Evolutionary conservation across 2,797 vertebrate genomes (phyloP).

Genomic region (Fratercula arctica): DNA sequence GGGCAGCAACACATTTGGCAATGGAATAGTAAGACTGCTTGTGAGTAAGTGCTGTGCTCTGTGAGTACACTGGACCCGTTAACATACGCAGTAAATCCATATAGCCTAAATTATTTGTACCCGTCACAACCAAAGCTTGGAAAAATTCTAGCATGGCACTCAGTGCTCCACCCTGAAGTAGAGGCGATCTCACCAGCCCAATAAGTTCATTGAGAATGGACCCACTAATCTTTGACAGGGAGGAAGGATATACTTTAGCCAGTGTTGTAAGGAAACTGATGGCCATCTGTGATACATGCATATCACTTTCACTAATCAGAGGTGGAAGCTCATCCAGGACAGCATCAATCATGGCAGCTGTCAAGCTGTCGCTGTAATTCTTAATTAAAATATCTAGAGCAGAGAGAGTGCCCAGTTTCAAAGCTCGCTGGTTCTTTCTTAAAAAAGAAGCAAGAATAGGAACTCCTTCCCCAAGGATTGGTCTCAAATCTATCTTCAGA

Average conservation of each 20-base stretch:
- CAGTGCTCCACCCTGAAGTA: conserved; percentile 96
- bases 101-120: conserved; percentile 91
- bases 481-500: conserved; percentile 92
- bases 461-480: conserved; percentile 92
- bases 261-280: conserved; percentile 97
- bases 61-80: conserved; percentile 95
- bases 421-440: conserved; percentile 95
- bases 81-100: conserved; percentile 98
- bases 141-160: conserved; percentile 98
- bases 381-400: conserved; percentile 95
- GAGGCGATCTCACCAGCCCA: conserved; percentile 91
- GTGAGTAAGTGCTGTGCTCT: conserved; percentile 93
- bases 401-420: conserved; percentile 95
- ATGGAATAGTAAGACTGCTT: conserved; percentile 99
- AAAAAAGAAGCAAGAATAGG: conserved; percentile 98
- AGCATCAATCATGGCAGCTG: conserved; percentile 96
- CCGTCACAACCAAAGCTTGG: conserved; percentile 93
- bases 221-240: conserved; percentile 93
- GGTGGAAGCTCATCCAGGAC: conserved; percentile 96
- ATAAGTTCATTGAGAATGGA: conserved; percentile 97
- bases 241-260: conserved; percentile 96
- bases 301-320: conserved; percentile 97
- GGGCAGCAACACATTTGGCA: conserved; percentile 97
- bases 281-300: conserved; percentile 99
- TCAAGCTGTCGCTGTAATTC: conserved; percentile 91